phyloP scores from a whole-genome alignment of 1,140 invertebrate genomes.

The Chymomyza costata region DNA sequence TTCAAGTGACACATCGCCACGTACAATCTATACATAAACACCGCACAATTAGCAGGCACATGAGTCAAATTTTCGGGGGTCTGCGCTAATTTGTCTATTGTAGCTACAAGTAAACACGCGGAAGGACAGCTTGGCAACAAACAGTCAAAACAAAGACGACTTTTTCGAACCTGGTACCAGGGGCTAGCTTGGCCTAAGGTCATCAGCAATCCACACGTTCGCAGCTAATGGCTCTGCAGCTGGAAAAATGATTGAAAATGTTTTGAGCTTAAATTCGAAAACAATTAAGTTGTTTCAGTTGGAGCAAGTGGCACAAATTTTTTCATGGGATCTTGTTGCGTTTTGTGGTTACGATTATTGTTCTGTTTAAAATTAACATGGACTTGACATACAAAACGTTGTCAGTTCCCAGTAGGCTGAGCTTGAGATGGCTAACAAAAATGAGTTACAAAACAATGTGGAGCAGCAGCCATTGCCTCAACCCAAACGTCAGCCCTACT shows the following conservation, averaged over 20 bases:
- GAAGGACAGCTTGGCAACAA: slow-evolving; percentile 16
- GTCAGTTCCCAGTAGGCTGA: too few relatives aligned
- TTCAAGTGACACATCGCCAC: slow-evolving; percentile 40
- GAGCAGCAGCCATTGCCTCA: too few relatives aligned
- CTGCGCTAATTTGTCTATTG: slow-evolving; percentile 34
- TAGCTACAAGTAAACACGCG: slow-evolving; percentile 9
- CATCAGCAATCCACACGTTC: slow-evolving; percentile 18
- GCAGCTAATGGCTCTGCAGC: too few relatives aligned
- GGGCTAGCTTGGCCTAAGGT: slow-evolving; percentile 25
- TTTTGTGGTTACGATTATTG: slow-evolving; percentile 56
- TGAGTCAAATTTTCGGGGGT: slow-evolving; percentile 42
- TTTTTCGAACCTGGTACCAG: background rate
- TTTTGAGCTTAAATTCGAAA: slow-evolving; percentile 20
- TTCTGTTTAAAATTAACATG: too few relatives aligned
- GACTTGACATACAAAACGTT: slow-evolving; percentile 1
- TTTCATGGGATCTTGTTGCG: slow-evolving; percentile 45
- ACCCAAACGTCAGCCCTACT: too few relatives aligned
- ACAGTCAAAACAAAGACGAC: slow-evolving; percentile 39
- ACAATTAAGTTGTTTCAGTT: slow-evolving; percentile 34
- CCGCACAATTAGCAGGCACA: slow-evolving; percentile 49
- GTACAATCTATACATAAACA: slow-evolving; percentile 53
- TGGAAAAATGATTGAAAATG: slow-evolving; percentile 4
- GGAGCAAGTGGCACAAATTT: too few relatives aligned
- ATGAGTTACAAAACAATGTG: too few relatives aligned
- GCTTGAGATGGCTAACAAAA: too few relatives aligned